Evolutionary conservation across 2,888 invertebrate species (phyloP).

Genomic region (Diabrotica balteata): DNA sequence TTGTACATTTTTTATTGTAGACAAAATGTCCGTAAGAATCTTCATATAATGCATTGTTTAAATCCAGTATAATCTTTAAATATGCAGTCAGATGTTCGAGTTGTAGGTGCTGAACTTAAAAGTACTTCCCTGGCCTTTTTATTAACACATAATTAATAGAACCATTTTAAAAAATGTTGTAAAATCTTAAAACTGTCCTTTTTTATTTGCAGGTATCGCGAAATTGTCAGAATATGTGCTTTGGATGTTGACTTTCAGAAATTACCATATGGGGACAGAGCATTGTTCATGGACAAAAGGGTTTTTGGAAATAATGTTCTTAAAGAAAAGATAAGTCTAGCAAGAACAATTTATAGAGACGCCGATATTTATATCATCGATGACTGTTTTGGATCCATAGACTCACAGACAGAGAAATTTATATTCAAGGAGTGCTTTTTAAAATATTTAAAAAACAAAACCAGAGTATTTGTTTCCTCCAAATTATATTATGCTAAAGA

Average conservation of each 20-base stretch:
- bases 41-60: no score
- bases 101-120: no score
- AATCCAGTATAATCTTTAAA: no score
- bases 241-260: conserved; percentile 73
- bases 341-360: conserved; percentile 78
- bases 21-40: no score
- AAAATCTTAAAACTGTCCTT: no score
- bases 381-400: conserved; percentile 82
- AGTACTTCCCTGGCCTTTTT: no score
- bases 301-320: conserved; percentile 81
- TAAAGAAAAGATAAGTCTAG: conserved; percentile 79
- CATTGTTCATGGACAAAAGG: conserved; percentile 81
- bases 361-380: conserved; percentile 81
- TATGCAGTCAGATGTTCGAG: no score
- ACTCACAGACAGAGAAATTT: conserved; percentile 76
- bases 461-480: conserved; percentile 82
- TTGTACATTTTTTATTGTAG: no score
- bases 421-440: conserved; percentile 77
- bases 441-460: conserved; percentile 66
- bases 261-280: conserved; percentile 75
- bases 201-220: conserved; percentile 43
- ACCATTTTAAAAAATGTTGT: no score
- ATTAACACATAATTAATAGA: no score
- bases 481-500: conserved; percentile 79
- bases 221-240: conserved; percentile 70